A percentile compares a stretch with the other conserved stretches of the same genome.
phyloP scores from a whole-genome alignment of 2,113 vertebrate species.

The Stigmatopora argus region DNA sequence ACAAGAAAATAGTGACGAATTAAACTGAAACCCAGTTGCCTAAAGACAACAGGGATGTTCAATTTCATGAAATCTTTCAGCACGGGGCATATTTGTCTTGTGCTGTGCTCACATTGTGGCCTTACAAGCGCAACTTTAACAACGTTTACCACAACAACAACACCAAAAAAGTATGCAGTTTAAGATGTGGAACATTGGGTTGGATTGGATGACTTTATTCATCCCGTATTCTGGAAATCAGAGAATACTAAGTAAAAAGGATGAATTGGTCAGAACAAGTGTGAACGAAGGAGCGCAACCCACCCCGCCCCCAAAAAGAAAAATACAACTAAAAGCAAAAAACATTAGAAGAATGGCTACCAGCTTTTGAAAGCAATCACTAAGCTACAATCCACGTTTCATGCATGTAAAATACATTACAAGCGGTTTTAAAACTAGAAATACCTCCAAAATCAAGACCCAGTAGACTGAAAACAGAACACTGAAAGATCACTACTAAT shows the following conservation, averaged over 20 bases:
- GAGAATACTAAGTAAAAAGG: no score
- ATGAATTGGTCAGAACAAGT: no score
- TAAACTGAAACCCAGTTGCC: not conserved
- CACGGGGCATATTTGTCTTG: slow-evolving; percentile 7
- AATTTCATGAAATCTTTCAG: not conserved
- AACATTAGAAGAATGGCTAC: not conserved
- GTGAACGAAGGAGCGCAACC: no score
- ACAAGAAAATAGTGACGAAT: not conserved
- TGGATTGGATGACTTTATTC: no score
- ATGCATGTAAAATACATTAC: no score
- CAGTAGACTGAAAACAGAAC: not conserved
- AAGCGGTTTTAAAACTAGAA: no score
- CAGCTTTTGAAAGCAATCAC: not conserved
- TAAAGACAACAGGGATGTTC: slow-evolving; percentile 3
- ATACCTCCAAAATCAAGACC: no score
- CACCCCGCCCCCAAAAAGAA: no score
- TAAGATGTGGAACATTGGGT: no score
- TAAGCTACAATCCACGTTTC: no score
- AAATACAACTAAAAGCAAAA: not conserved
- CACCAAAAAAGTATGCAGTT: not conserved
- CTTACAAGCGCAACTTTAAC: not conserved
- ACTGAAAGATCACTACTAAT: not conserved
- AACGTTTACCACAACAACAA: not conserved
- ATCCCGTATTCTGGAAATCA: no score
- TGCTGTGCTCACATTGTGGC: slow-evolving; percentile 43